These are phyloP conservation scores for Amazona vittata DNA, from an alignment of 2,113 vertebrate genomes.

Conservation along the genomic window DNA sequence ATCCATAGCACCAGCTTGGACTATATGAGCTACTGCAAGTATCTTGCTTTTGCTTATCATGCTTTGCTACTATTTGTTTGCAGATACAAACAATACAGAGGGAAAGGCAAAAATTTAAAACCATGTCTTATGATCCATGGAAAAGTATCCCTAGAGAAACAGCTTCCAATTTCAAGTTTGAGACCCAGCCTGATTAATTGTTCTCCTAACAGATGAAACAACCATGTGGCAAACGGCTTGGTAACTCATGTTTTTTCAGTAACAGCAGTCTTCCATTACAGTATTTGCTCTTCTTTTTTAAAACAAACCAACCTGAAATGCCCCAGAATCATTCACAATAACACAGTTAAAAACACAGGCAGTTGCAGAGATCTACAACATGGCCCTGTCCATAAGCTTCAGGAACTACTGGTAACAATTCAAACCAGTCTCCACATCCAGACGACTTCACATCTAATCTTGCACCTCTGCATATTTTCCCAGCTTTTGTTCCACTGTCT, in stretches of 20 bases:
- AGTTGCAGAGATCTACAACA: neutral
- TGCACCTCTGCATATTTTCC: neutral
- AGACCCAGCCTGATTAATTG: neutral
- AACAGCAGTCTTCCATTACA: neutral
- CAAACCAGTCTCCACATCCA: neutral
- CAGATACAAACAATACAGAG: neutral
- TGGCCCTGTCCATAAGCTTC: neutral
- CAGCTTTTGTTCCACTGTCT: neutral
- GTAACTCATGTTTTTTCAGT: neutral
- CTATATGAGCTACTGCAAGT: neutral
- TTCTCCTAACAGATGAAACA: neutral
- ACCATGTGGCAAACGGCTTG: neutral
- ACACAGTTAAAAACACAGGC: neutral
- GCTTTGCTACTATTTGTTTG: neutral
- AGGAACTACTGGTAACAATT: neutral
- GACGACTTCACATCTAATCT: neutral
- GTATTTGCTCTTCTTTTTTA: neutral
- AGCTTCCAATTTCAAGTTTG: neutral
- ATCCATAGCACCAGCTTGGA: neutral
- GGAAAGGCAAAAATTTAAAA: neutral
- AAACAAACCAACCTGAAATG: neutral
- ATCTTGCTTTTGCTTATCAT: neutral
- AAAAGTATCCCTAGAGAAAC: neutral
- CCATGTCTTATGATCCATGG: no score
- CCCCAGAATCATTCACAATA: neutral